A percentile compares a stretch with the other conserved stretches of the same genome.
Evolutionary conservation across 1,140 invertebrate species (phyloP).

Genomic region (Hetaerina americana): DNA sequence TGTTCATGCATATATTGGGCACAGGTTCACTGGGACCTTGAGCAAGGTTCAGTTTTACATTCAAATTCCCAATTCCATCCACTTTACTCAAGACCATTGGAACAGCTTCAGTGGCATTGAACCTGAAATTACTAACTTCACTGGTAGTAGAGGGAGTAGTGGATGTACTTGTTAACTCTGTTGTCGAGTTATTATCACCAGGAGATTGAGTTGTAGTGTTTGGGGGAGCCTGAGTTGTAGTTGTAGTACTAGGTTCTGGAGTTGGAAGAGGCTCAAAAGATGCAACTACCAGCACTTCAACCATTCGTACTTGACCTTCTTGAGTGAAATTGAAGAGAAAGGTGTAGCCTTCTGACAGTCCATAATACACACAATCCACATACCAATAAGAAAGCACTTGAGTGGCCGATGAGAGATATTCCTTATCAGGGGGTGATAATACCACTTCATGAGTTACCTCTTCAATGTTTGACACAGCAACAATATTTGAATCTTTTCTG

Average conservation of each 20-base stretch:
- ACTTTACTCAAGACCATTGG: too few relatives aligned
- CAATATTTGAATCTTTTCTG: too few relatives aligned
- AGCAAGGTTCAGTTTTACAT: too few relatives aligned
- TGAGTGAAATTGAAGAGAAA: conserved; percentile 48
- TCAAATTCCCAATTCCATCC: too few relatives aligned
- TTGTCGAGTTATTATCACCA: conserved; percentile 31
- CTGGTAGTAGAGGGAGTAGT: conserved; percentile 21
- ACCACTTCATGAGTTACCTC: conserved; percentile 41
- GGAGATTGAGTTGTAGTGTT: conserved; percentile 17
- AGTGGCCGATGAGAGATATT: conserved; percentile 44
- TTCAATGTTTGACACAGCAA: conserved; percentile 40
- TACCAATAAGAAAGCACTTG: conserved; percentile 59
- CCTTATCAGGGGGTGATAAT: conserved; percentile 41
- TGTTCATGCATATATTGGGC: conserved; percentile 44
- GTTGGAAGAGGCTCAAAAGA: conserved; percentile 47
- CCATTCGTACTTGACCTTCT: conserved; percentile 40
- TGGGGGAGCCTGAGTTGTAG: conserved; percentile 33
- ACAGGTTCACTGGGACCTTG: conserved; percentile 24
- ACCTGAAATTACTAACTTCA: neutral
- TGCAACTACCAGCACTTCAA: conserved; percentile 54
- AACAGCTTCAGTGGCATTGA: too few relatives aligned
- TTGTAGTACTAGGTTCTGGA: conserved; percentile 40
- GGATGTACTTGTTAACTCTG: conserved; percentile 32
- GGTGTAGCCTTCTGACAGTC: conserved; percentile 41
- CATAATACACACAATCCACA: conserved; percentile 56